Percentiles rank a stretch among this genome's conserved stretches.
Conservation (phyloP, 2,888 invertebrate species). For the Drosophila prolongata region DNA sequence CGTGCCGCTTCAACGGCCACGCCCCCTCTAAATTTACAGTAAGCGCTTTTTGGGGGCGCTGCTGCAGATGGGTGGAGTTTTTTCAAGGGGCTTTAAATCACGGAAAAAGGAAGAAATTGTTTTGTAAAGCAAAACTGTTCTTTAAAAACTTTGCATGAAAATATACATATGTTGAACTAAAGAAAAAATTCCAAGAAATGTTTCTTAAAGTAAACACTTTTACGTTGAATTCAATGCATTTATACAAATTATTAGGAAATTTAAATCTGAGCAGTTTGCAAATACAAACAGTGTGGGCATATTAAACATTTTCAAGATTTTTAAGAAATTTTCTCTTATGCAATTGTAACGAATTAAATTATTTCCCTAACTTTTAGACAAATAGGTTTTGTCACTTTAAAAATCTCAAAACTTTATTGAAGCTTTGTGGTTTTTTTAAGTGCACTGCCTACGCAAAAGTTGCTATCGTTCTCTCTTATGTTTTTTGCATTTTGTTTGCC, state of each 20-base stretch:
- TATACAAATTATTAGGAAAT: too few species aligned
- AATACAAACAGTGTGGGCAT: too few species aligned
- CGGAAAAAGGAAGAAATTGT: slow-evolving; percentile 6
- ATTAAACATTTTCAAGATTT: too few species aligned
- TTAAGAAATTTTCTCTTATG: too few species aligned
- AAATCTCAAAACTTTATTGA: too few species aligned
- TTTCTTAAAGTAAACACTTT: neutral
- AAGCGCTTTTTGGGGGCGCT: slow-evolving; percentile 21
- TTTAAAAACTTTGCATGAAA: neutral
- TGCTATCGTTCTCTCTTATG: neutral
- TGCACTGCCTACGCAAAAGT: slow-evolving; percentile 8
- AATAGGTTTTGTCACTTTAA: too few species aligned
- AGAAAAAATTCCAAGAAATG: neutral
- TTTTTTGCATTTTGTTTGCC: slow-evolving; percentile 4
- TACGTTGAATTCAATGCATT: too few species aligned
- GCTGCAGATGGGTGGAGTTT: neutral
- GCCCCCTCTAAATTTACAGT: slow-evolving; percentile 37
- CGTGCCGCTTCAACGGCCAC: slow-evolving; percentile 69
- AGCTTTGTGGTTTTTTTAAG: neutral
- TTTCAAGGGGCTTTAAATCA: slow-evolving; percentile 15
- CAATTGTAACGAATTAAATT: too few species aligned
- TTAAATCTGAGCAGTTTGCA: too few species aligned
- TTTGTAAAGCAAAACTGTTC: neutral
- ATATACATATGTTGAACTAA: neutral
- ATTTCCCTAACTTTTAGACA: too few species aligned